Evolutionary conservation across 2,888 invertebrate genomes (phyloP).

Genomic region (Plusia festucae): DNA sequence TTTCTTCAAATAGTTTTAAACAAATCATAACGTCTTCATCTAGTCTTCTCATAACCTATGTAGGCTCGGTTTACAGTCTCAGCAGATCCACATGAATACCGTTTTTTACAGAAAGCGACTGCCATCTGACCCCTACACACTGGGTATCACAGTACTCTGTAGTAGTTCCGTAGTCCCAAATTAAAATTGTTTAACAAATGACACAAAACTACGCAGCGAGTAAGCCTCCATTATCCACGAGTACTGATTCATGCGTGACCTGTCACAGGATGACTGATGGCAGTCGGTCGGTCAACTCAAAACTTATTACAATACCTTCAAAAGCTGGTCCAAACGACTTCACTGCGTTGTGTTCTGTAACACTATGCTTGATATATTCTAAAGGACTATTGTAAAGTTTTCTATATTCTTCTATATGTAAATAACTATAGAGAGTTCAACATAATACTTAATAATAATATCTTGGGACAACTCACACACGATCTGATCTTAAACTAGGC

Average conservation of each 20-base stretch:
- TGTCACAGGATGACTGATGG: constrained; percentile 1
- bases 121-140: too few species aligned
- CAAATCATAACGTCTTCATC: background rate
- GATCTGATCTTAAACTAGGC: too few species aligned
- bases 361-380: background rate
- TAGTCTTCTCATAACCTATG: too few species aligned
- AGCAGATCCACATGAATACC: too few species aligned
- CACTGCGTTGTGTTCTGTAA: background rate
- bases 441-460: too few species aligned
- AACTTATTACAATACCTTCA: constrained; percentile 3
- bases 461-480: too few species aligned
- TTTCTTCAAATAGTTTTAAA: background rate
- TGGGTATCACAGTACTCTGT: too few species aligned
- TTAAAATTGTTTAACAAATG: background rate
- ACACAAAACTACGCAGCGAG: background rate
- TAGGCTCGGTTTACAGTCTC: too few species aligned
- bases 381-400: background rate
- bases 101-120: too few species aligned
- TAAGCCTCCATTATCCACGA: background rate
- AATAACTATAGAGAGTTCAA: too few species aligned
- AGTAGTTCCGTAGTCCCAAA: too few species aligned
- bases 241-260: background rate
- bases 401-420: background rate
- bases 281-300: background rate
- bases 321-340: background rate